These are phyloP conservation scores for Perca schrenkii DNA, from an alignment of 2,113 vertebrate species.

Conservation along the genomic window DNA sequence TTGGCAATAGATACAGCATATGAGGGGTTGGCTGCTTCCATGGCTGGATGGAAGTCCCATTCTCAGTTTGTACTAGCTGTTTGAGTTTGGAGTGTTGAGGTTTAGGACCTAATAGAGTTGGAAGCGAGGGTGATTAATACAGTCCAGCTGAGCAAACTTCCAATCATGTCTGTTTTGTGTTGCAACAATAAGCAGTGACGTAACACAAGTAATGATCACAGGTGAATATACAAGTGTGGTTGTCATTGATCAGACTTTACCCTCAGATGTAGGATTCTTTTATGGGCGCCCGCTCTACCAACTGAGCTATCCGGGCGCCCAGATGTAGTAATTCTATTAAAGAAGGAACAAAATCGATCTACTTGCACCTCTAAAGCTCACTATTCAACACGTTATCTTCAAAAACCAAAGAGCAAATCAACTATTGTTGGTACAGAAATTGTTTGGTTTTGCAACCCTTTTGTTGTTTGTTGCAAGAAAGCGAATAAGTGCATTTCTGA, in stretches of 20 bases:
- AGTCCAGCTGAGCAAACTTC: not conserved
- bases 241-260: not conserved
- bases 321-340: too few relatives aligned
- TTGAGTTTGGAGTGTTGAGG: slow-evolving; percentile 7
- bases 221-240: not conserved
- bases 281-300: too few relatives aligned
- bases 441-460: too few relatives aligned
- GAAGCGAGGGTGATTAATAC: not conserved
- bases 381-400: too few relatives aligned
- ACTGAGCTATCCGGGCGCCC: too few relatives aligned
- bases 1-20: slow-evolving; percentile 7
- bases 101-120: not conserved
- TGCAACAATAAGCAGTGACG: not conserved
- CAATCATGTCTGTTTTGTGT: not conserved
- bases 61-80: not conserved
- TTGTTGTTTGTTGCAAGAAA: too few relatives aligned
- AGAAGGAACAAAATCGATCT: too few relatives aligned
- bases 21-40: not conserved
- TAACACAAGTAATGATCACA: not conserved
- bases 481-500: too few relatives aligned
- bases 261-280: too few relatives aligned
- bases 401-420: too few relatives aligned
- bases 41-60: not conserved
- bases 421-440: too few relatives aligned
- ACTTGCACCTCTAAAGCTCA: too few relatives aligned